Evolutionary conservation across 2,113 vertebrate genomes (phyloP).

Genomic region (Pseudorhombus dupliciocellatus): DNA sequence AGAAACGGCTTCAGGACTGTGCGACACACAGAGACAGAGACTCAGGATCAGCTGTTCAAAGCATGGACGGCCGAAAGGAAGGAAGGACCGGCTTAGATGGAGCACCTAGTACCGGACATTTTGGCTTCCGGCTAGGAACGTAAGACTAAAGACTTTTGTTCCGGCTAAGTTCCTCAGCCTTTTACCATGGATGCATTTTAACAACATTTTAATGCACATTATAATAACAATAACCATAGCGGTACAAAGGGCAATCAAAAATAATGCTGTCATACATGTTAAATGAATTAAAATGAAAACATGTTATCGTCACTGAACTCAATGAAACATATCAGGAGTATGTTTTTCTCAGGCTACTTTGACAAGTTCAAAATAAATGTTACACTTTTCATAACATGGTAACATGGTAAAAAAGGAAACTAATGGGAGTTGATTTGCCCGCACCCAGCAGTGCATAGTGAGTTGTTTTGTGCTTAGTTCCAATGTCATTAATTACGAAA

Average conservation of each 20-base stretch:
- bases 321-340: too few species aligned
- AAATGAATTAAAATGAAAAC: too few species aligned
- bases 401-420: too few species aligned
- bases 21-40: neutral
- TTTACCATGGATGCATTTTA: neutral
- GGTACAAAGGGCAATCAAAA: too few species aligned
- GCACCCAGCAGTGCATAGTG: neutral
- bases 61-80: constrained; percentile 53
- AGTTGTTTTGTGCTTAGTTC: neutral
- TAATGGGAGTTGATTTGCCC: neutral
- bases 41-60: constrained; percentile 66
- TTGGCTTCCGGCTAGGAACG: constrained; percentile 70
- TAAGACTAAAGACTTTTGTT: constrained; percentile 27
- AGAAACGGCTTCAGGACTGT: constrained; percentile 24
- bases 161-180: constrained; percentile 9
- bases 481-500: neutral
- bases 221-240: neutral
- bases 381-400: too few species aligned
- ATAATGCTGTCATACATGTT: too few species aligned
- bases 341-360: too few species aligned
- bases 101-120: constrained; percentile 39
- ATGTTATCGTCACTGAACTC: too few species aligned
- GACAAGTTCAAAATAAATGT: too few species aligned
- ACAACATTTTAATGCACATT: neutral
- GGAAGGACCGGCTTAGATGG: constrained; percentile 59